Evolutionary conservation across 2,888 invertebrate species (phyloP).

Genomic region (Lacanobia oleracea): DNA sequence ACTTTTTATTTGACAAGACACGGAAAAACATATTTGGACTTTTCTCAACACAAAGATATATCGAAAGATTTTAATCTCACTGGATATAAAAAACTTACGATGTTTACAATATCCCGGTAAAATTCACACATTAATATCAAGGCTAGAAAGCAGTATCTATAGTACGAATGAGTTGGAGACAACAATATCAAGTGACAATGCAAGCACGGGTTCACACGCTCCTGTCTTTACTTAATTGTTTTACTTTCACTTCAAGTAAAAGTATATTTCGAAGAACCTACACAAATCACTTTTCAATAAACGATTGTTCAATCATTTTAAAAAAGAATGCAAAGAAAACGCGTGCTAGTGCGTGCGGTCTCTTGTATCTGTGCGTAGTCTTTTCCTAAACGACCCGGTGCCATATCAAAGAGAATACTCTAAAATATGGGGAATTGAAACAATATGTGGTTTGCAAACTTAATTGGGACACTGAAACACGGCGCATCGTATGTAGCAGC

Average conservation of each 20-base stretch:
- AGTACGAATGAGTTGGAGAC: background rate
- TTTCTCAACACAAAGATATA: too few species aligned
- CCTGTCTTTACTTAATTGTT: background rate
- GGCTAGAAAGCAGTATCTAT: background rate
- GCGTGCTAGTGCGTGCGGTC: background rate
- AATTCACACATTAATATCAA: background rate
- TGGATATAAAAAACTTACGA: too few species aligned
- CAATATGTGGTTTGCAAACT: conserved; percentile 28
- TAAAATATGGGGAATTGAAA: conserved; percentile 7
- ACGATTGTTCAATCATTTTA: conserved; percentile 4
- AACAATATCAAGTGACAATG: conserved; percentile 33
- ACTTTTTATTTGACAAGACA: too few species aligned
- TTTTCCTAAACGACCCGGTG: background rate
- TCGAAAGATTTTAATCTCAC: too few species aligned
- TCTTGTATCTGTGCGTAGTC: background rate
- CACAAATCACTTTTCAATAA: conserved; percentile 5
- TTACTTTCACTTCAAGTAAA: conserved; percentile 41
- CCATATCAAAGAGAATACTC: conserved; percentile 3
- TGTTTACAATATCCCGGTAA: background rate
- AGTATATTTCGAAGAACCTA: conserved; percentile 8
- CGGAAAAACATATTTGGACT: too few species aligned
- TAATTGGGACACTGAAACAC: conserved; percentile 13
- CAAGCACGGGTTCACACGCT: conserved; percentile 24
- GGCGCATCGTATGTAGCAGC: conserved; percentile 6
- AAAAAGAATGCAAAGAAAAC: background rate